phyloP scores from a whole-genome alignment of 2,888 invertebrate genomes.

The Fragum fragum region DNA sequence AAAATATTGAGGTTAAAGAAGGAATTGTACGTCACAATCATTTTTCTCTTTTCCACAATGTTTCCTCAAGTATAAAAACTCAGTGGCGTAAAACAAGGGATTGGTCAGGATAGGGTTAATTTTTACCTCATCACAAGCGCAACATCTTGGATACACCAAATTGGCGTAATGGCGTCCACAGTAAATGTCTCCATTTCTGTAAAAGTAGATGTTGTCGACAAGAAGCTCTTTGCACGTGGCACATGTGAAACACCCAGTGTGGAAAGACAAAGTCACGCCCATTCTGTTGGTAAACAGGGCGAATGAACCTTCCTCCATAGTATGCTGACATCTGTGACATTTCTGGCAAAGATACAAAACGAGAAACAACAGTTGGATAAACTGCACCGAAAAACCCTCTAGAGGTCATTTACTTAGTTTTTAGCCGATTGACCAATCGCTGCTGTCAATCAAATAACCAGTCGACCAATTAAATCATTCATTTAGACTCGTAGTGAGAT shows the following conservation, averaged over 20 bases:
- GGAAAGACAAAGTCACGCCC: slow-evolving; percentile 76
- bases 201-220: slow-evolving; percentile 81
- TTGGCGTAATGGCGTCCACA: slow-evolving; percentile 82
- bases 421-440: no score
- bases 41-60: no score
- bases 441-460: no score
- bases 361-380: background rate
- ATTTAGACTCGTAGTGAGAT: no score
- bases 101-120: no score
- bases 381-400: background rate
- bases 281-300: slow-evolving; percentile 75
- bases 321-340: slow-evolving; percentile 76
- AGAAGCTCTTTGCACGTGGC: slow-evolving; percentile 79
- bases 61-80: background rate
- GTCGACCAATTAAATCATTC: no score
- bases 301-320: slow-evolving; percentile 74
- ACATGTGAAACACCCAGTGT: slow-evolving; percentile 81
- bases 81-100: background rate
- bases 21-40: no score
- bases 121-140: slow-evolving; percentile 81
- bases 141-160: slow-evolving; percentile 78
- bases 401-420: no score
- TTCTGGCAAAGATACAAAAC: slow-evolving; percentile 62
- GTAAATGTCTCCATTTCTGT: slow-evolving; percentile 76
- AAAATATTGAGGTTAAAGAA: no score